Evolutionary conservation across 2,113 vertebrate species (phyloP), one percentile per base, ranked within the genome.

Genomic region (Rhea pennata): DNA sequence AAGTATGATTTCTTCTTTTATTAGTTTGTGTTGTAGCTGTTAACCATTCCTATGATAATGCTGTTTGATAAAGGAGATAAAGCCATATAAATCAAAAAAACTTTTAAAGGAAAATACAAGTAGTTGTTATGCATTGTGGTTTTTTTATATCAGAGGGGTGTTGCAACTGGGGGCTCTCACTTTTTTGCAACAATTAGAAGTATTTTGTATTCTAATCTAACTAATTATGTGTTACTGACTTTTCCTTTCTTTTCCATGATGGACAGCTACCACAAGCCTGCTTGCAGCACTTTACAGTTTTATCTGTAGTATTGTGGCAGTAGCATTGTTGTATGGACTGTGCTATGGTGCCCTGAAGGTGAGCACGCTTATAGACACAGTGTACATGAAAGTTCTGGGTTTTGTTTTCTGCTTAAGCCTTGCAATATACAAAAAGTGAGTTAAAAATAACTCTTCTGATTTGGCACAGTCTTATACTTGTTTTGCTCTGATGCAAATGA

Each of bases 321-420:
- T 99, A 48, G 98, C 98, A 69, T 98, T 99, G 96, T 98, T 99
- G 21, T 99, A 99, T 54, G 99, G 99, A 88, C 98, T 99, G 91
- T 99, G 99, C 97, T 99, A 99, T 14, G 99, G 99, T 78, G 99
- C 99, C 79, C 97, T 99, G 95, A 99, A 99, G 99, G 99, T 99
- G 91, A 99, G 98, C 56, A 67, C 9, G 62, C 20, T 19, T 66
- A 82, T 21, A 65, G 48, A 29, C 13, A 9, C 9, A 39, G 15
- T 75, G 22, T 88, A n/a, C 2, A 0, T 61, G 36, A 24, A 17
- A 48, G 21, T 70, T 64, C 83, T 72, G n/a, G 27, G 9, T 5
- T 82, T 87, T 69, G 5, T 84, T 74, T 15, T 86, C 33, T 76
- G 50, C 50, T 86, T 89, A 31, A 58, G 56, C 10, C 9, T 76